These are phyloP conservation scores for Lemur catta DNA, from an alignment of 2,797 vertebrate genomes.

Conservation along the genomic window DNA sequence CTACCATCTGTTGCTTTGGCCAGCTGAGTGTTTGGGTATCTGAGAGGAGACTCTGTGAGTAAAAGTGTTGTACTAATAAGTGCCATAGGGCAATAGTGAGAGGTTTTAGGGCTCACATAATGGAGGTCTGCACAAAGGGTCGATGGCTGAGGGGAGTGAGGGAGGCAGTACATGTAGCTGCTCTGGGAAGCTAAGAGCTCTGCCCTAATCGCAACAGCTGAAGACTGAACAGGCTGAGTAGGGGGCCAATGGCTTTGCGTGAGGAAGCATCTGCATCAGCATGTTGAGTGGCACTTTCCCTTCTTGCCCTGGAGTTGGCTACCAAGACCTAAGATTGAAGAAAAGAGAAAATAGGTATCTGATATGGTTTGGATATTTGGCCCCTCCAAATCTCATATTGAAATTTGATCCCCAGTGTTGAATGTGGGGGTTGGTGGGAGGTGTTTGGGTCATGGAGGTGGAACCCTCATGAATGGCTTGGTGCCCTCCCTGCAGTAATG, in stretches of 20 bases:
- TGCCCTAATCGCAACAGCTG: not conserved
- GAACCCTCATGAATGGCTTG: not conserved
- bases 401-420: not conserved
- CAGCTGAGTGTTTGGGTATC: not conserved
- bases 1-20: conserved; percentile 62
- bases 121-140: not conserved
- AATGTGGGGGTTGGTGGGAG: not conserved
- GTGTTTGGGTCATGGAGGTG: not conserved
- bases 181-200: not conserved
- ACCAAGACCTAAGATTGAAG: not conserved
- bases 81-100: not conserved
- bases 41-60: not conserved
- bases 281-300: not conserved
- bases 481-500: not conserved
- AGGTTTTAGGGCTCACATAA: not conserved
- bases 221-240: not conserved
- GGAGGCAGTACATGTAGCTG: not conserved
- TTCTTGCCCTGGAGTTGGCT: not conserved
- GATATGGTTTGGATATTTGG: not conserved
- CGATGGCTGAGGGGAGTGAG: not conserved
- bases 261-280: not conserved
- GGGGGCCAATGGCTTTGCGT: not conserved
- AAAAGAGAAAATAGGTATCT: not conserved
- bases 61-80: not conserved
- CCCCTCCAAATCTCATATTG: not conserved